Conservation (phyloP, 2,888 invertebrate species). For the Theretra japonica region DNA sequence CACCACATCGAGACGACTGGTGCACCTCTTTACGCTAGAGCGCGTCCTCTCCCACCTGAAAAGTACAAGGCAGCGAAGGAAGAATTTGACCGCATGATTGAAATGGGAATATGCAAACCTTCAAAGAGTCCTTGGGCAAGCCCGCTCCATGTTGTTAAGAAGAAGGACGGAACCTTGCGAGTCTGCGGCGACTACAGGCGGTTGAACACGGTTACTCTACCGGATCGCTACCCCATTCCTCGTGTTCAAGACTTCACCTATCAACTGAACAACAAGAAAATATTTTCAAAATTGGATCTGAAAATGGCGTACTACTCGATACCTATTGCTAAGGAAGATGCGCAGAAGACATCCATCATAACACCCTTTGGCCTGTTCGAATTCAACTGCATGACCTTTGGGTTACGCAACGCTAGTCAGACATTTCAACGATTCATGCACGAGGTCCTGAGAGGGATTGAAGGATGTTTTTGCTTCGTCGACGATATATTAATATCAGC, state of each 20-base stretch:
- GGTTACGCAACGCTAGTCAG: background rate
- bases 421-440: background rate
- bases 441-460: background rate
- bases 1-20: conserved; percentile 16
- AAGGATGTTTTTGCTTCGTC: background rate
- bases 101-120: conserved; percentile 37
- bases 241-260: background rate
- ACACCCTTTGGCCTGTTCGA: background rate
- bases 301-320: background rate
- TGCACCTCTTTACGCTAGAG: conserved; percentile 4
- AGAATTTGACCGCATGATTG: conserved; percentile 30
- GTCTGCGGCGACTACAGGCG: conserved; percentile 3
- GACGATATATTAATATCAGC: background rate
- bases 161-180: conserved; percentile 42
- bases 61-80: conserved; percentile 14
- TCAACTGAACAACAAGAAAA: background rate
- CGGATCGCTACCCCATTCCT: conserved; percentile 11
- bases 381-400: background rate
- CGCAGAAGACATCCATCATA: background rate
- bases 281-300: background rate
- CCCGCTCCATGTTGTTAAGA: conserved; percentile 46
- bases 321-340: background rate
- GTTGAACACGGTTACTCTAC: background rate
- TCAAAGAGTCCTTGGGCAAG: conserved; percentile 38
- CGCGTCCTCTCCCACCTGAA: conserved; percentile 1